Conservation (phyloP, 1,140 invertebrate genomes). For the Melitaea cinxia region DNA sequence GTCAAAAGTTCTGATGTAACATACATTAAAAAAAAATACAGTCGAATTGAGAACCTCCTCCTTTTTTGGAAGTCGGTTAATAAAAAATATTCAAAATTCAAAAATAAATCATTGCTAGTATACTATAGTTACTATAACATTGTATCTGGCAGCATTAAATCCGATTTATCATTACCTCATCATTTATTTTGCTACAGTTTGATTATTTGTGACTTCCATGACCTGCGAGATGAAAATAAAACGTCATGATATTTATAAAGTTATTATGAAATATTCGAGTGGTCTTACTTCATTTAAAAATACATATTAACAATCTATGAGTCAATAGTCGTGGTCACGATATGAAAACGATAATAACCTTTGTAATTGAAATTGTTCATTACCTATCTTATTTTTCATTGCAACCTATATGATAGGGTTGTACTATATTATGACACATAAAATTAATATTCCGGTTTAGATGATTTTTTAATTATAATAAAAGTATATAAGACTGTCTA, state of each 20-base stretch:
- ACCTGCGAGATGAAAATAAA: conserved; percentile 36
- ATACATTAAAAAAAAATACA: too few species aligned
- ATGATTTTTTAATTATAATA: too few species aligned
- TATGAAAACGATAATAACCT: conserved; percentile 9
- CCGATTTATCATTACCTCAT: not conserved
- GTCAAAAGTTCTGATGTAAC: too few species aligned
- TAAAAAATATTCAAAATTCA: too few species aligned
- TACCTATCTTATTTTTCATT: not conserved
- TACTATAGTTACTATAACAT: not conserved
- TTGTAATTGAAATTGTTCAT: conserved; percentile 8
- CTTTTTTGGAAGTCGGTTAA: too few species aligned
- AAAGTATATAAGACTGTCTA: too few species aligned
- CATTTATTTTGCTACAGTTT: conserved; percentile 2
- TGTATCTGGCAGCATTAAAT: conserved; percentile 1
- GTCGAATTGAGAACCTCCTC: too few species aligned
- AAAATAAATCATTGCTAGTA: not conserved
- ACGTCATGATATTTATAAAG: conserved; percentile 41
- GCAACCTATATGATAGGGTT: not conserved
- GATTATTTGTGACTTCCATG: conserved; percentile 32
- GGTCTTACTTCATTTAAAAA: conserved; percentile 11
- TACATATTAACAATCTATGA: conserved; percentile 17
- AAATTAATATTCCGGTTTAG: not conserved
- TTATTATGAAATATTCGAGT: conserved; percentile 46
- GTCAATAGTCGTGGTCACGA: conserved; percentile 20
- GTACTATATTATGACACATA: not conserved